Conservation (phyloP, 2,113 vertebrate species). For the Furnarius figulus region DNA sequence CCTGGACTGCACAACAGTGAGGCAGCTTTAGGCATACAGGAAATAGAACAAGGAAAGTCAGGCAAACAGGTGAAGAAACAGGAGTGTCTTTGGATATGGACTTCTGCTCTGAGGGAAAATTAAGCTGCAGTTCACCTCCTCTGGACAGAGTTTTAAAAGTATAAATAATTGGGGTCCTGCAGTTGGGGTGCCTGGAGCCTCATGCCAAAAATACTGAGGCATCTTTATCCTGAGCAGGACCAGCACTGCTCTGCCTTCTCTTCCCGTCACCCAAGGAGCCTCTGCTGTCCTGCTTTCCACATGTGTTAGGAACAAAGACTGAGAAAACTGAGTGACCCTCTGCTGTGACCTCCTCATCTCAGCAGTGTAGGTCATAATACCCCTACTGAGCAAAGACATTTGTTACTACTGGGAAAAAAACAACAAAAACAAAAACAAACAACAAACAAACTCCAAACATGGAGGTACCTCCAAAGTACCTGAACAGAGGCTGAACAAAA, state of each 20-base stretch:
- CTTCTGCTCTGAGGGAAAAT: not conserved
- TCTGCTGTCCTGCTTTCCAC: not conserved
- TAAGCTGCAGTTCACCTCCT: not conserved
- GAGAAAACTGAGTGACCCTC: not conserved
- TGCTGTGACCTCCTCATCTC: not conserved
- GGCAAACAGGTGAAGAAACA: not conserved
- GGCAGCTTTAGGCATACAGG: not conserved
- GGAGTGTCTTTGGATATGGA: not conserved
- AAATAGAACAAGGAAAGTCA: not conserved
- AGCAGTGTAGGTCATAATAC: not conserved
- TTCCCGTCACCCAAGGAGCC: not conserved
- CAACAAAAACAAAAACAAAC: not conserved
- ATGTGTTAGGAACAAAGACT: fast-evolving
- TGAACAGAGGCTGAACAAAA: not conserved
- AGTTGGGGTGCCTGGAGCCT: not conserved
- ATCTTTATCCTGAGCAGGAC: not conserved
- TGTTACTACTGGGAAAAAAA: not conserved
- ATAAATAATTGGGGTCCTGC: not conserved
- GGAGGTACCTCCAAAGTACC: too few relatives aligned
- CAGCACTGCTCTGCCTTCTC: not conserved
- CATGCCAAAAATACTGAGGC: fast-evolving
- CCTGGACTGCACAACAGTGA: not conserved
- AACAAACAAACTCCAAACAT: not conserved
- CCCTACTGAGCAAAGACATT: not conserved
- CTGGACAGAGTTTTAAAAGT: not conserved